phyloP scores from a whole-genome alignment of 2,888 invertebrate genomes.

The Xylophagus ater region DNA sequence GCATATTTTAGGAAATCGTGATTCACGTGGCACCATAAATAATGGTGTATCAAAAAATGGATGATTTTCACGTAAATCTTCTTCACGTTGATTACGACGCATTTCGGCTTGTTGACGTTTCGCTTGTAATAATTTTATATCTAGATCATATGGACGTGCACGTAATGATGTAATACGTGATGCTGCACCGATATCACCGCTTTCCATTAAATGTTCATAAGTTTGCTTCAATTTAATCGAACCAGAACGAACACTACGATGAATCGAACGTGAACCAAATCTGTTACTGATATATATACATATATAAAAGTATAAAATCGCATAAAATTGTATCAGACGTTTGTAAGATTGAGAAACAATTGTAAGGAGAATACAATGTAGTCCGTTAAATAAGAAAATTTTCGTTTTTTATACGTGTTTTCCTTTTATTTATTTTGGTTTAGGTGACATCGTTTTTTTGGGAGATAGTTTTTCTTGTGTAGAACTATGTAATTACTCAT shows the following conservation, averaged over 20 bases:
- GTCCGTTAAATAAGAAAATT: too few species aligned
- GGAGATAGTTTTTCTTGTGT: too few species aligned
- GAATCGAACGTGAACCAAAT: constrained; percentile 75
- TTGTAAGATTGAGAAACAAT: too few species aligned
- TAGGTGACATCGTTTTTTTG: too few species aligned
- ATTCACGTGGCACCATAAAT: constrained; percentile 90
- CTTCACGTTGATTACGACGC: constrained; percentile 93
- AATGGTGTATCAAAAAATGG: constrained; percentile 97
- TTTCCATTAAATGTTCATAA: constrained; percentile 91
- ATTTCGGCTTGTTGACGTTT: constrained; percentile 98
- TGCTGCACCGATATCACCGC: constrained; percentile 86
- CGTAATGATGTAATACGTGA: constrained; percentile 72
- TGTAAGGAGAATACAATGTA: too few species aligned
- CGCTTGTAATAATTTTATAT: constrained; percentile 90
- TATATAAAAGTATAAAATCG: too few species aligned
- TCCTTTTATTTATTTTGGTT: too few species aligned
- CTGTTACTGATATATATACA: too few species aligned
- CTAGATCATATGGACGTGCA: constrained; percentile 83
- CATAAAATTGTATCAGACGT: too few species aligned
- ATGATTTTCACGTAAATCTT: constrained; percentile 96
- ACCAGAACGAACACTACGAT: constrained; percentile 82
- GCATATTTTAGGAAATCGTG: constrained; percentile 85
- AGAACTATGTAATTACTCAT: too few species aligned
- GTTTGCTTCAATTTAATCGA: constrained; percentile 90
- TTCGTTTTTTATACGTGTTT: too few species aligned